Conservation (phyloP, 2,113 vertebrate species). For the Zosterops borbonicus region DNA sequence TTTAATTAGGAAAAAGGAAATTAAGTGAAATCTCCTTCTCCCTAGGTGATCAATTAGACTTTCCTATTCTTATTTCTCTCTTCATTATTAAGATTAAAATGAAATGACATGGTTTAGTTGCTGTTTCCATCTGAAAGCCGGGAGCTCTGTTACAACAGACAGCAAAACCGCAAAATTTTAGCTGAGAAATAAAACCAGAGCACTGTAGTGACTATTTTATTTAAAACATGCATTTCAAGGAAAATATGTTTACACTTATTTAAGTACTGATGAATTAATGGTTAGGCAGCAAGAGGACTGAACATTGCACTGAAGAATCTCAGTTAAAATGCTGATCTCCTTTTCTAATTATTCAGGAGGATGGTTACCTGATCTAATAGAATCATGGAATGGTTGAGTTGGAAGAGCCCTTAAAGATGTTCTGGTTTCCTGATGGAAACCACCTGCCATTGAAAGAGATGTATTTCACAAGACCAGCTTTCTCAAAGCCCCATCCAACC, state of each 20-base stretch:
- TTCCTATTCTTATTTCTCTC: background rate
- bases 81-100: constrained; percentile 20
- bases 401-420: background rate
- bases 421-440: background rate
- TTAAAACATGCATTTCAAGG: constrained; percentile 35
- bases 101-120: constrained; percentile 4
- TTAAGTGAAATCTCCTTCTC: background rate
- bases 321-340: background rate
- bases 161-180: background rate
- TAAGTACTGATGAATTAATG: constrained; percentile 38
- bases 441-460: background rate
- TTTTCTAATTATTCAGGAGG: background rate
- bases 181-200: background rate
- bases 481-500: background rate
- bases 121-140: background rate
- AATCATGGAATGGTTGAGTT: background rate
- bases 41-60: constrained; percentile 12
- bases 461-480: background rate
- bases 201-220: background rate
- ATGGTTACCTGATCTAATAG: background rate
- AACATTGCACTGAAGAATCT: background rate
- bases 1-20: constrained; percentile 68
- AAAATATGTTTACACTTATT: constrained; percentile 56
- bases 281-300: background rate
- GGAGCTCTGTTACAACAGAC: background rate